phyloP scores from a whole-genome alignment of 2,113 vertebrate genomes.

The Gadus macrocephalus region DNA sequence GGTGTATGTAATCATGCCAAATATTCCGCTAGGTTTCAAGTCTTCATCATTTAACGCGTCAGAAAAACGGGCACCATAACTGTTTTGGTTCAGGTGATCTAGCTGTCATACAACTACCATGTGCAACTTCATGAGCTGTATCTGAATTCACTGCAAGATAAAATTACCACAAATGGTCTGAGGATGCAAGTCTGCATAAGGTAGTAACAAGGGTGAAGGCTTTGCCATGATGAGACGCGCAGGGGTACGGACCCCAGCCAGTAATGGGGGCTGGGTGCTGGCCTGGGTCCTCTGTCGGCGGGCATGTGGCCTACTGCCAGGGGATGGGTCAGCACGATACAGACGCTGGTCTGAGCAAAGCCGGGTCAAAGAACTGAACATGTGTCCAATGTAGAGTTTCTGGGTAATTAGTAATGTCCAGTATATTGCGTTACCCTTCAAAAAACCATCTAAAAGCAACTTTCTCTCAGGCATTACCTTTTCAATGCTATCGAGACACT shows the following conservation, averaged over 20 bases:
- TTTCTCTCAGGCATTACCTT: constrained; percentile 81
- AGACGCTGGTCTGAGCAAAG: constrained; percentile 48
- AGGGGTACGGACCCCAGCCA: constrained; percentile 77
- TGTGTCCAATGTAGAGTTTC: no score
- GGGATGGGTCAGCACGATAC: constrained; percentile 37
- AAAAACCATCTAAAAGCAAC: not conserved
- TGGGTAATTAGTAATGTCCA: not conserved
- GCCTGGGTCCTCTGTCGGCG: constrained; percentile 30
- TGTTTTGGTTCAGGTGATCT: no score
- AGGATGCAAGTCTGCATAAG: not conserved
- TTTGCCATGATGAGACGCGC: constrained; percentile 69
- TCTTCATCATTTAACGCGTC: not conserved
- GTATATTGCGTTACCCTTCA: not conserved
- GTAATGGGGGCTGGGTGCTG: constrained; percentile 74
- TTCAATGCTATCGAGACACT: constrained; percentile 95
- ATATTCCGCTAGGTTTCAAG: no score
- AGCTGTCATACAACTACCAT: no score
- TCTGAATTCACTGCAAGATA: no score
- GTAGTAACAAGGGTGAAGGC: not conserved
- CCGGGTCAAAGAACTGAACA: no score
- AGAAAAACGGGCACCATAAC: no score
- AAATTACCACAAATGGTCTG: no score
- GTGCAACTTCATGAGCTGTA: no score
- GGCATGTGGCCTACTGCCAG: constrained; percentile 53
- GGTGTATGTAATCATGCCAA: not conserved